Base-by-base conservation (phyloP, 2,797 vertebrate species). In the Epinephelus malabaricus region DNA sequence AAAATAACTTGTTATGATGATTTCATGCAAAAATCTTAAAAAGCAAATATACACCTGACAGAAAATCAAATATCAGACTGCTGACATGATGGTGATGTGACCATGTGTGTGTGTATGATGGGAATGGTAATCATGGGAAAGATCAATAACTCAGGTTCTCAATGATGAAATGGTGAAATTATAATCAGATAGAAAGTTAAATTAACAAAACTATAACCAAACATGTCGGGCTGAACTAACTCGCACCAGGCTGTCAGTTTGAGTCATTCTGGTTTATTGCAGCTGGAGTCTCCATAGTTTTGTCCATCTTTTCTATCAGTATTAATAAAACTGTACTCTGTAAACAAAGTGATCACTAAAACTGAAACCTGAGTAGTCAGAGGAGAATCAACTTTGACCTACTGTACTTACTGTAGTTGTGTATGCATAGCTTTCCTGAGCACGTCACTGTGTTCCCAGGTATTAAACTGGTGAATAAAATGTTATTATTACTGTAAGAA, bases 21-120 rank as follows among this genome's bases (percentile, higher is more conserved):
- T 19, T 30, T 79, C 91, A 93, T 94, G 93, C 85, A 91, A 89
- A 80, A 84, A 63, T 25, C 13, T 76, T 62, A 65, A 30, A 92
- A 89, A 74, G 23, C 23, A 87, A 87, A 83, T 30, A 82, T 61
- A 88, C 59, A 83, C 19, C 50, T 19, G 63, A 74, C 64, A 86
- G 43, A 34, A 91, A 91, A 72, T 78, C 3, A 91, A 89, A 79
- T 6, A 0, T 72, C 38, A 63, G 62, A 51, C 56, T 56, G 61
- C 61, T 62, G 69, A 75, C 34, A 60, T 68, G 77, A 69, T 34
- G 73, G 43, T 6, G 14, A 15, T 25, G 34, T 70, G 59, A 58
- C 49, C 59, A 68, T 60, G 34, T 50, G 66, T 68, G 62, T 64
- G 62, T 17, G 65, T 45, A 17, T 25, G 40, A 40, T 63, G 64